Percentiles rank a stretch among this genome's conserved stretches.
These are phyloP conservation scores for Sebastes reedi DNA, from an alignment of 2,797 vertebrate species.

Conservation along the genomic window DNA sequence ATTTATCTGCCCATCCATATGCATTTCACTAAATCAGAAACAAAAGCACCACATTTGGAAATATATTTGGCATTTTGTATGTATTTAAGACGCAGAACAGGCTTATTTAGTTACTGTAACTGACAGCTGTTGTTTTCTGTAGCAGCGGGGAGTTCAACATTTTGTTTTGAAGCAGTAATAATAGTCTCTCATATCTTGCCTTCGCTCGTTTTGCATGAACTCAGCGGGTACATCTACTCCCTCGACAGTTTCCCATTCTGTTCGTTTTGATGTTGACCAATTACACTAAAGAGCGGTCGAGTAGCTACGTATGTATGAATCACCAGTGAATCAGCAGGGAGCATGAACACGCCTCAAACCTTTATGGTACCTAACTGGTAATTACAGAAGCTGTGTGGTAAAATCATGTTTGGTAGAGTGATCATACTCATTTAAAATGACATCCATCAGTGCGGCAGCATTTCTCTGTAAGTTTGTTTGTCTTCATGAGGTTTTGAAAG, in stretches of 20 bases:
- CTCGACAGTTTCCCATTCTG: background rate
- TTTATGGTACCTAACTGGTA: background rate
- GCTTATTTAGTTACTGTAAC: background rate
- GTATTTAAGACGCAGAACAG: background rate
- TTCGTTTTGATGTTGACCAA: background rate
- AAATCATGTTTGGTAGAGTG: background rate
- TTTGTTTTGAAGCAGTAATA: background rate
- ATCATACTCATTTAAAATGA: background rate
- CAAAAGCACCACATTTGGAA: background rate
- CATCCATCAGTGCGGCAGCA: background rate
- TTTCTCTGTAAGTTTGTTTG: background rate
- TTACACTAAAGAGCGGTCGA: background rate
- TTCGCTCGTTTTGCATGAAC: constrained; percentile 10
- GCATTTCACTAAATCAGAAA: background rate
- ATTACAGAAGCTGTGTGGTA: background rate
- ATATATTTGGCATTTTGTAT: background rate
- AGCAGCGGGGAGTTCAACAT: background rate
- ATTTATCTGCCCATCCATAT: background rate
- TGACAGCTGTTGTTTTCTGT: background rate
- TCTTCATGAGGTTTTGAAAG: background rate
- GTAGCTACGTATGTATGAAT: background rate
- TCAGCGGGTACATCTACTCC: background rate
- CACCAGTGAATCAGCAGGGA: background rate
- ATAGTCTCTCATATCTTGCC: background rate
- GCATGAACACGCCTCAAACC: background rate